These are phyloP conservation scores for Norana najaformis DNA, from an alignment of 2,888 invertebrate genomes.

Conservation along the genomic window DNA sequence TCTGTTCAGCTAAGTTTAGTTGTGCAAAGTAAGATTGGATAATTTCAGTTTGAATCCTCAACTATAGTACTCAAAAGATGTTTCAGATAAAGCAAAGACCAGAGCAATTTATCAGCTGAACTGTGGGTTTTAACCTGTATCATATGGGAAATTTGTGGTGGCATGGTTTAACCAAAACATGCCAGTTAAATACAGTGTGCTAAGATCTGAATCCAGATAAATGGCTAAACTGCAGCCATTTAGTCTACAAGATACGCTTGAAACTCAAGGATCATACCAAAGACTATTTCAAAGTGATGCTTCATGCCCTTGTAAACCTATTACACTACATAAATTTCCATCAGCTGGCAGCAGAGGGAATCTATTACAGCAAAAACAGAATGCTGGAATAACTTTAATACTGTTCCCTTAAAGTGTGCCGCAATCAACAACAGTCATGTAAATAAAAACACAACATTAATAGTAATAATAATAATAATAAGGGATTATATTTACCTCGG, in stretches of 20 bases:
- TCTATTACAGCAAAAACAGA: background rate
- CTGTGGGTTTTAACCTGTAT: background rate
- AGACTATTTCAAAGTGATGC: too few species aligned
- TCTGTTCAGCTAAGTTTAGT: background rate
- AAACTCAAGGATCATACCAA: too few species aligned
- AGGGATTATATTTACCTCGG: too few species aligned
- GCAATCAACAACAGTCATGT: background rate
- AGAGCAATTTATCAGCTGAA: conserved; percentile 1
- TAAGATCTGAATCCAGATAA: background rate
- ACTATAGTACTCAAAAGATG: background rate
- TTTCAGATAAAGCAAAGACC: background rate
- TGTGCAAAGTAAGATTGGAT: background rate
- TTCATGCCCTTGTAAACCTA: too few species aligned
- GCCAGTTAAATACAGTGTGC: background rate
- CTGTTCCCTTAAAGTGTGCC: background rate
- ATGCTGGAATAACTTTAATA: background rate
- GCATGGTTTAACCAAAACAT: background rate
- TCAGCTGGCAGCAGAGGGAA: background rate
- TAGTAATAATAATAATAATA: background rate
- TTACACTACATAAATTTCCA: too few species aligned
- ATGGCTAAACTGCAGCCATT: background rate
- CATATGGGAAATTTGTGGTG: background rate
- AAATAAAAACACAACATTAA: background rate
- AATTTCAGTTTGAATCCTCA: background rate
- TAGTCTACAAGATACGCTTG: too few species aligned